Evolutionary conservation across 2,888 invertebrate genomes (phyloP).

Genomic region (Mythimna ferrago): DNA sequence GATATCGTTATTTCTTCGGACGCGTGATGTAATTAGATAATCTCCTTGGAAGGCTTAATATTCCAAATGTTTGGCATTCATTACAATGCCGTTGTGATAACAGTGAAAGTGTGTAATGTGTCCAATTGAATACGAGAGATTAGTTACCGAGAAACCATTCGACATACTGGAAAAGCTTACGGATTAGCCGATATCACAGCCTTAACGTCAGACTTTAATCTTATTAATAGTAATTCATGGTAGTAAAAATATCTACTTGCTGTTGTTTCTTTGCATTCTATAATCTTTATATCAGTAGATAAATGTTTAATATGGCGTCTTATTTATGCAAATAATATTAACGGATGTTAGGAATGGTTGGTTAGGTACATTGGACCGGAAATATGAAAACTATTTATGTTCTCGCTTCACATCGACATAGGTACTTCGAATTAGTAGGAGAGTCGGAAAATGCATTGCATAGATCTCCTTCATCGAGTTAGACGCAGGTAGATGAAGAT

Average conservation of each 20-base stretch:
- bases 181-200: slow-evolving; percentile 39
- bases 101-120: slow-evolving; percentile 32
- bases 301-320: slow-evolving; percentile 6
- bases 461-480: neutral
- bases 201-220: slow-evolving; percentile 29
- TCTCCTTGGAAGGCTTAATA: slow-evolving; percentile 17
- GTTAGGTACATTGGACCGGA: neutral
- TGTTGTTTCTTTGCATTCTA: slow-evolving; percentile 15
- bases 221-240: slow-evolving; percentile 25
- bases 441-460: neutral
- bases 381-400: neutral
- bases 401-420: neutral
- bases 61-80: slow-evolving; percentile 14
- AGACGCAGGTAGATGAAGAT: neutral
- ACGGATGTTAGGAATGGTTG: neutral
- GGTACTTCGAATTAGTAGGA: neutral
- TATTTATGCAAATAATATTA: slow-evolving; percentile 10
- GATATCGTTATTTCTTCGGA: slow-evolving; percentile 20
- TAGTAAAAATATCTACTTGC: neutral
- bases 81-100: slow-evolving; percentile 41
- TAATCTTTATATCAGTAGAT: slow-evolving; percentile 17
- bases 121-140: slow-evolving; percentile 25
- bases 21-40: slow-evolving; percentile 21
- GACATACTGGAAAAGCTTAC: slow-evolving; percentile 27
- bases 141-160: slow-evolving; percentile 40